These are phyloP conservation scores for Epizoanthus ramosus DNA, from an alignment of 92 coral and sea anemone species.

Conservation along the genomic window DNA sequence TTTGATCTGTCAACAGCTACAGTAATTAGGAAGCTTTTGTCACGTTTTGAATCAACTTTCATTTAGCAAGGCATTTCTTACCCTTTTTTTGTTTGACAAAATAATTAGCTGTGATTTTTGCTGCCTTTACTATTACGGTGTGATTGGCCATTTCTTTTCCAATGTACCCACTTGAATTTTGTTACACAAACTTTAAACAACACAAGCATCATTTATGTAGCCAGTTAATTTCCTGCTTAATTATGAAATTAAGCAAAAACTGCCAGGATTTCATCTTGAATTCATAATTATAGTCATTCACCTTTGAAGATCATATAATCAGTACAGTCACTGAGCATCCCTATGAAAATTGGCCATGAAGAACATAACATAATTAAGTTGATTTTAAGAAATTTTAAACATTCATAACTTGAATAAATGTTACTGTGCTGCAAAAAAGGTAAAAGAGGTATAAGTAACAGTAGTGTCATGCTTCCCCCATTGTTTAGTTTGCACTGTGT, in stretches of 20 bases:
- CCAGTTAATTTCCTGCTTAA: conserved; percentile 4
- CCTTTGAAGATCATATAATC: neutral
- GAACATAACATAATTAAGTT: neutral
- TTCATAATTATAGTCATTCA: neutral
- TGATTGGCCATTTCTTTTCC: neutral
- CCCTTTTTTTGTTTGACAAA: neutral
- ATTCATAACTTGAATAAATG: neutral
- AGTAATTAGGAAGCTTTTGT: conserved; percentile 8
- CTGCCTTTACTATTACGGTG: conserved; percentile 10
- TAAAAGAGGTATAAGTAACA: neutral
- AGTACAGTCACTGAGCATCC: neutral
- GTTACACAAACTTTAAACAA: neutral
- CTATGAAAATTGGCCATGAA: neutral
- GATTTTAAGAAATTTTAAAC: neutral
- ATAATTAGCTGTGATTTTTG: neutral
- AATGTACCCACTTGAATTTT: conserved; percentile 1
- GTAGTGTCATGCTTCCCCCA: neutral
- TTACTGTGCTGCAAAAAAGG: neutral
- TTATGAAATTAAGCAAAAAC: conserved; percentile 7
- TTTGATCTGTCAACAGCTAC: conserved; percentile 5
- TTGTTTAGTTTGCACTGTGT: neutral
- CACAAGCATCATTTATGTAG: neutral
- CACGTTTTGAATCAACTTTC: neutral
- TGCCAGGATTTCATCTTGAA: neutral
- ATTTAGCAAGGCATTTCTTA: conserved; percentile 10